phyloP scores from a whole-genome alignment of 2,797 vertebrate species.

The Hypotaenidia philippensis region DNA sequence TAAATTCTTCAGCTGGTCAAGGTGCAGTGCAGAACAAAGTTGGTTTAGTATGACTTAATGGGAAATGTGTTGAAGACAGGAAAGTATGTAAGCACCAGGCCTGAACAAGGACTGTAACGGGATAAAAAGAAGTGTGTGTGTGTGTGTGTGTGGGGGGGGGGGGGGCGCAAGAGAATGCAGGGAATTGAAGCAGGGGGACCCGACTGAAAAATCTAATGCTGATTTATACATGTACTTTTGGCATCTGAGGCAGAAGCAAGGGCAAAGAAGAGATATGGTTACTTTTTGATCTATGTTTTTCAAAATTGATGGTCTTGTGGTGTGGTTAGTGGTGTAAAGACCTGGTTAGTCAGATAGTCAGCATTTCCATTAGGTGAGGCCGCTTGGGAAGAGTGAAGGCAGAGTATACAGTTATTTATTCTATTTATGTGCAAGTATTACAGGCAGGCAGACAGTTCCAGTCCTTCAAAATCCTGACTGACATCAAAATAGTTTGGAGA shows the following conservation, averaged over 20 bases:
- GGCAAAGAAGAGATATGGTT: neutral
- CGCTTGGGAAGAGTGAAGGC: neutral
- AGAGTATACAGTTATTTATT: neutral
- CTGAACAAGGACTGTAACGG: neutral
- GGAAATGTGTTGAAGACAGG: neutral
- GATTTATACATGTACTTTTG: neutral
- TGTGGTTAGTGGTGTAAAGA: neutral
- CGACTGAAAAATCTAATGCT: neutral
- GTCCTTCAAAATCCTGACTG: neutral
- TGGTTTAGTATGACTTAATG: neutral
- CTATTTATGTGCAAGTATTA: neutral
- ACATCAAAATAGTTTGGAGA: neutral
- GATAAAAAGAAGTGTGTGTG: too few species aligned
- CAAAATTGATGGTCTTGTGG: neutral
- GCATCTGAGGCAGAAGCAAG: neutral
- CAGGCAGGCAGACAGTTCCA: neutral
- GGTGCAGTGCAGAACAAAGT: neutral
- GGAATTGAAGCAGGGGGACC: neutral
- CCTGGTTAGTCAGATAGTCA: neutral
- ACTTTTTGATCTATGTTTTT: neutral
- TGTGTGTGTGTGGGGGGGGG: too few species aligned
- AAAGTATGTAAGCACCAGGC: neutral
- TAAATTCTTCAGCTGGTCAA: neutral
- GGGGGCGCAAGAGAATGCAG: fast-evolving
- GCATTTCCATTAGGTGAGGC: neutral